Base-by-base conservation (phyloP, 2,797 vertebrate genomes). In the Alosa sapidissima region DNA sequence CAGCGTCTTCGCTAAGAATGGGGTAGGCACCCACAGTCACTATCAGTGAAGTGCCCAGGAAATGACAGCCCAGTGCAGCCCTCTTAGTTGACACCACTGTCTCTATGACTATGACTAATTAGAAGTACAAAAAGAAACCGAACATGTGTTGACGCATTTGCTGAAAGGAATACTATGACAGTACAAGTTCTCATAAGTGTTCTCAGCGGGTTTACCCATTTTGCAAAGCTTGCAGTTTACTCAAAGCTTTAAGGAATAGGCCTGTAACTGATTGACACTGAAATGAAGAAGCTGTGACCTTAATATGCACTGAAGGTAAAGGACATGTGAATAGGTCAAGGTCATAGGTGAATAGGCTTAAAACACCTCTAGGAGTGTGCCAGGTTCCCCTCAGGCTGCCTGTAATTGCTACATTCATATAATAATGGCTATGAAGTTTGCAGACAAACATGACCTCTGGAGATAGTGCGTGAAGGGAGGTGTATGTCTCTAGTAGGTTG, bases 1-100 rank as follows among this genome's bases (percentile, higher is more conserved):
- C 91, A 97, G 95, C 0, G 54, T 97, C 89, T 97, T 97, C 93
- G 84, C 82, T 84, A 96, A 94, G 13, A 93, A 94, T 84, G 83
- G 88, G 90, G 97, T 97, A 93, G 88, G 96, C 90, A 48, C 8
- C 6, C 41, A 28, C 19, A 68, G 28, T 28, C 14, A 58, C 55
- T 14, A 16, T 41, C 55, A 58, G 21, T 19, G 5, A 58, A 41
- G 41, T 2, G 41, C 41, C 41, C 49, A 51, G 49, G 49, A 51
- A 51, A 51, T 55, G 52, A 55, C 52, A 19, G 3, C 16, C 52
- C 52, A 19, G 14, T 55, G 52, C 52, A 55, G 52, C 14, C 3
- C 1, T 55, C 55, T 6, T 4, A 21, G 5, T 58, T 58, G 19
- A n/a, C 55, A n/a, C 1, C 16, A 58, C 6, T 5, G 16, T 21